These are phyloP conservation scores for Hybognathus amarus DNA, from an alignment of 2,797 vertebrate genomes.

Conservation along the genomic window DNA sequence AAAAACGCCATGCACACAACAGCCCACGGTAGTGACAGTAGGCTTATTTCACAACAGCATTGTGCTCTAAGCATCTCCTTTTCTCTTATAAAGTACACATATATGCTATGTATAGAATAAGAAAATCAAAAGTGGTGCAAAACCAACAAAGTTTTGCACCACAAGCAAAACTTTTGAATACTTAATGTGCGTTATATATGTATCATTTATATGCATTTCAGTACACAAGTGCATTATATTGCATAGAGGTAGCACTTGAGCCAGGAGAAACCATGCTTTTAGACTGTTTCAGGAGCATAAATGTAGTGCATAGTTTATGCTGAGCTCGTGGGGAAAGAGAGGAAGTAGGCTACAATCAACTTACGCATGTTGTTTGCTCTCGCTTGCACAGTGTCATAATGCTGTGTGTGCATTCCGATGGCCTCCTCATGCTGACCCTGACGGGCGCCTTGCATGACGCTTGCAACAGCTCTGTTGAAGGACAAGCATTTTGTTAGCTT, in stretches of 20 bases:
- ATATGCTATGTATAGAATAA: background rate
- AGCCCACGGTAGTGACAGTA: constrained; percentile 69
- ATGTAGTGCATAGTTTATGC: constrained; percentile 9
- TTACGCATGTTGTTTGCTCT: constrained; percentile 93
- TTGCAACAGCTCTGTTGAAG: constrained; percentile 90
- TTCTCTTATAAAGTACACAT: background rate
- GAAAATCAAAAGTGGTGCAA: background rate
- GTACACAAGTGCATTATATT: constrained; percentile 13
- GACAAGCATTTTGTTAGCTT: constrained; percentile 9
- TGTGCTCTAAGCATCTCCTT: background rate
- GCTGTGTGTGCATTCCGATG: constrained; percentile 92
- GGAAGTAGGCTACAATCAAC: constrained; percentile 67
- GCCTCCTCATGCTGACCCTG: constrained; percentile 92
- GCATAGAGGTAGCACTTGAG: background rate
- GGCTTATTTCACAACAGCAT: constrained; percentile 66
- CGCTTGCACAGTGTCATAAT: constrained; percentile 88
- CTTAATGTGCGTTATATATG: background rate
- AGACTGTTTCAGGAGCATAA: background rate
- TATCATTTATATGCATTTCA: constrained; percentile 18
- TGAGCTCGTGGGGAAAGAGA: constrained; percentile 36
- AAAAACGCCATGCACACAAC: constrained; percentile 66
- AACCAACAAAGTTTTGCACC: constrained; percentile 9
- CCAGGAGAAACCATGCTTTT: constrained; percentile 24
- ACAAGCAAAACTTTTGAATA: constrained; percentile 16
- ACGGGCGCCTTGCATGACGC: constrained; percentile 93